Evolutionary conservation across 2,888 invertebrate genomes (phyloP).

Genomic region (Drosophila putrida): DNA sequence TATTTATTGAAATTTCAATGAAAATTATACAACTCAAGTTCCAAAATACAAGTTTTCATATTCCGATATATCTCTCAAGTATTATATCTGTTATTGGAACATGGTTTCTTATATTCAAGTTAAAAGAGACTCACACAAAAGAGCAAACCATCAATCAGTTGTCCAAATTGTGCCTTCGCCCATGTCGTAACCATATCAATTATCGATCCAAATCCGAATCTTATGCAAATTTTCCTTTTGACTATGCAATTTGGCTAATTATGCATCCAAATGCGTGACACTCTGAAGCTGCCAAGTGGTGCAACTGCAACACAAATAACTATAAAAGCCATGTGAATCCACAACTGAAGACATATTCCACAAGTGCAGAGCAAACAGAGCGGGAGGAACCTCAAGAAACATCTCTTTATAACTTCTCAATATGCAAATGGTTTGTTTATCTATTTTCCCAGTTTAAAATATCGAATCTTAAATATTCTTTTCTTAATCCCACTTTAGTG

Average conservation of each 20-base stretch:
- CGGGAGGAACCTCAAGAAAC: conserved; percentile 11
- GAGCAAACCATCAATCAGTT: conserved; percentile 10
- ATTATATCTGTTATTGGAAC: not conserved
- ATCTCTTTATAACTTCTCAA: not conserved
- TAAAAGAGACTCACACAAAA: not conserved
- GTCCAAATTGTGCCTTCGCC: conserved; percentile 8
- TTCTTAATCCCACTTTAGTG: conserved; percentile 24
- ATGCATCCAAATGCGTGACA: conserved; percentile 53
- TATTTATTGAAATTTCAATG: too few relatives aligned
- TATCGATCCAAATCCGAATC: conserved; percentile 15
- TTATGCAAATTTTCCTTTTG: conserved; percentile 31
- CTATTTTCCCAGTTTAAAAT: not conserved
- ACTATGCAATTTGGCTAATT: conserved; percentile 58
- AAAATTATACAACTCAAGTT: not conserved
- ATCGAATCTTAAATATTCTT: not conserved
- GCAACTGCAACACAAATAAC: conserved; percentile 3
- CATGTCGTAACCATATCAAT: conserved; percentile 36
- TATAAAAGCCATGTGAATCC: conserved; percentile 49
- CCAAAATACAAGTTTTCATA: not conserved
- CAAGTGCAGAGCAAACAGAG: not conserved
- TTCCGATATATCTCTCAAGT: not conserved
- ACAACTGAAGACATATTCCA: conserved; percentile 33
- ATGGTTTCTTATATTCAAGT: not conserved
- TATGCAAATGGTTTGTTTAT: conserved; percentile 58
- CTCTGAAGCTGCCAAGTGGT: conserved; percentile 36